Percentiles rank a stretch among this genome's conserved stretches.
These are phyloP conservation scores for Menura novaehollandiae DNA, from an alignment of 2,113 vertebrate genomes.

Conservation along the genomic window DNA sequence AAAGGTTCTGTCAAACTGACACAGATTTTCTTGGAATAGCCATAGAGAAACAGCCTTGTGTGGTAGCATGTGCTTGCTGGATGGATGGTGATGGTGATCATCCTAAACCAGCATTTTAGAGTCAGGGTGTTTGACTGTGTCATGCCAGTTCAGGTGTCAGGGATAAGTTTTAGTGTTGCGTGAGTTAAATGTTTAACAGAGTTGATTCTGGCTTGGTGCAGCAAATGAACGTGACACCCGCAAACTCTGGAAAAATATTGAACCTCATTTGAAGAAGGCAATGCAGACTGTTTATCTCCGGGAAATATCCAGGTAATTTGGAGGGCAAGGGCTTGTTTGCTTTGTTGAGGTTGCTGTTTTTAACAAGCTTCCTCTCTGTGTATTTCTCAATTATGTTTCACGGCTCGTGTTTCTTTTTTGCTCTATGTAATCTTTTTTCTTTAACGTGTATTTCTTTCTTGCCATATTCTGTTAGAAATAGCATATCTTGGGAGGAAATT, in stretches of 20 bases:
- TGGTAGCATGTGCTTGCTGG: background rate
- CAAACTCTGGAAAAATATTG: slow-evolving; percentile 93
- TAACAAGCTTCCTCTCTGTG: background rate
- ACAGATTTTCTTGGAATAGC: background rate
- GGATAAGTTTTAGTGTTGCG: background rate
- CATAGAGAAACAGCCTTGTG: background rate
- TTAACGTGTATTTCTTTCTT: background rate
- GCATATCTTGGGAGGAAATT: background rate
- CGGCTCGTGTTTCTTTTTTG: background rate
- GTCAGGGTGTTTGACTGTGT: background rate
- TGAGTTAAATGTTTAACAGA: background rate
- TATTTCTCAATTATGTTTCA: background rate
- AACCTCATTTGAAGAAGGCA: slow-evolving; percentile 95
- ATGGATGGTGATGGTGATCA: background rate
- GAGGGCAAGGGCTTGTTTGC: background rate
- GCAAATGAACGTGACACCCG: slow-evolving; percentile 90
- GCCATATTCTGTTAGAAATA: background rate
- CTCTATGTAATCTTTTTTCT: background rate
- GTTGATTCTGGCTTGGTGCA: slow-evolving; percentile 47
- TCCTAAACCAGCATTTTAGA: background rate
- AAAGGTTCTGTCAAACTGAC: background rate
- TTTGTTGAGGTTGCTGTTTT: background rate
- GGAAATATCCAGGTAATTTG: slow-evolving; percentile 89
- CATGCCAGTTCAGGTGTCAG: background rate
- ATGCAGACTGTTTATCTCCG: slow-evolving; percentile 97